phyloP scores from a whole-genome alignment of 2,797 vertebrate species.

The Gephyroberyx darwinii region DNA sequence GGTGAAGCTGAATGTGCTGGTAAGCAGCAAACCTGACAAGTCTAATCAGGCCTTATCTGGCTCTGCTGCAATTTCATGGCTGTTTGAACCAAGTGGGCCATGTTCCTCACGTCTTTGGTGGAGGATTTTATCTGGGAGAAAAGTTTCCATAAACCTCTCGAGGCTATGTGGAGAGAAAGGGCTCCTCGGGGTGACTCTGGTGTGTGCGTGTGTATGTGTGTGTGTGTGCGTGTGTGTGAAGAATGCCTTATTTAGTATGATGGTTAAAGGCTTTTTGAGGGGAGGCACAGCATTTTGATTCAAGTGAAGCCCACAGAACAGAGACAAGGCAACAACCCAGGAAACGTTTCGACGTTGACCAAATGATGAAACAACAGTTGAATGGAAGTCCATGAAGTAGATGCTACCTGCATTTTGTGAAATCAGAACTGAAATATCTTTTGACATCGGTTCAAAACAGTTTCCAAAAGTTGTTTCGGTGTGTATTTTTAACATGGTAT shows the following conservation, averaged over 20 bases:
- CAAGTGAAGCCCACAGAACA: constrained; percentile 11
- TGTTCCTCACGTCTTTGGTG: constrained; percentile 72
- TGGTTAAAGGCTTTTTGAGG: constrained; percentile 24
- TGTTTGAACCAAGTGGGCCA: constrained; percentile 86
- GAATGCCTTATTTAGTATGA: constrained; percentile 17
- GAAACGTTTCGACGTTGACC: background rate
- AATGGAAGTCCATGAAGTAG: too few species aligned
- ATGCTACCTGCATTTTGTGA: too few species aligned
- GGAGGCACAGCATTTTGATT: constrained; percentile 9
- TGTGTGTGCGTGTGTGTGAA: constrained; percentile 11
- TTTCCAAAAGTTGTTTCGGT: too few species aligned
- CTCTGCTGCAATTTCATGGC: constrained; percentile 80
- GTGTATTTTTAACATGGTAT: too few species aligned
- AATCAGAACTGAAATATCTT: too few species aligned
- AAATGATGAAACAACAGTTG: too few species aligned
- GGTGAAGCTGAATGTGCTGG: constrained; percentile 61
- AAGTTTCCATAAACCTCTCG: constrained; percentile 66
- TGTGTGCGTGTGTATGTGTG: constrained; percentile 15
- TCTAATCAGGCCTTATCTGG: constrained; percentile 83
- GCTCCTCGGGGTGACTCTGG: constrained; percentile 15
- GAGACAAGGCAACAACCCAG: background rate
- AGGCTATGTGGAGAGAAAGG: constrained; percentile 38
- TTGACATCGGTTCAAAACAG: too few species aligned
- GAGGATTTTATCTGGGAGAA: constrained; percentile 72
- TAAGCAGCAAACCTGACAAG: constrained; percentile 73